Percentiles rank a stretch among this genome's conserved stretches.
Evolutionary conservation across 2,113 vertebrate genomes (phyloP).

Genomic region (Labrus mixtus): DNA sequence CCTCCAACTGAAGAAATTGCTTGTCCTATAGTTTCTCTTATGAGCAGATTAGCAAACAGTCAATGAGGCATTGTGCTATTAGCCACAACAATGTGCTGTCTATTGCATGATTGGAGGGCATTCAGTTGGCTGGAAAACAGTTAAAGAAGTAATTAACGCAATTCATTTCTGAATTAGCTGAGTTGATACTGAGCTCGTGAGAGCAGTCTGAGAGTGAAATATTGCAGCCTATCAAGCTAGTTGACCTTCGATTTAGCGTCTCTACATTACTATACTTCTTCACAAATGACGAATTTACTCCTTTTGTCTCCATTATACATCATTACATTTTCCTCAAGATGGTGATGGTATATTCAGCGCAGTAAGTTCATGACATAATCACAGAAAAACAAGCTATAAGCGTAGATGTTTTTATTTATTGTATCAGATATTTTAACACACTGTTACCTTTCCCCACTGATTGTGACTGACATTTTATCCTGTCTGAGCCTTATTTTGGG

Average conservation of each 20-base stretch:
- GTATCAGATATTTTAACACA: conserved; percentile 3
- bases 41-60: conserved; percentile 65
- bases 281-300: conserved; percentile 12
- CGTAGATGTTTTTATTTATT: conserved; percentile 7
- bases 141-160: conserved; percentile 66
- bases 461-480: conserved; percentile 39
- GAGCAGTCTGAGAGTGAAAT: conserved; percentile 32
- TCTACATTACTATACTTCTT: conserved; percentile 1
- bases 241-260: conserved; percentile 47
- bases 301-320: conserved; percentile 1
- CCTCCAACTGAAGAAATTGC: conserved; percentile 52
- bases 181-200: conserved; percentile 49
- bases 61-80: conserved; percentile 66
- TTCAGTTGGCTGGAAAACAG: conserved; percentile 48
- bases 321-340: neutral
- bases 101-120: conserved; percentile 46
- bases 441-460: conserved; percentile 29
- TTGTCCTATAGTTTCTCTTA: conserved; percentile 51
- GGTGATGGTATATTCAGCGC: conserved; percentile 1
- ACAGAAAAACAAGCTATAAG: neutral
- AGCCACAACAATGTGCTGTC: conserved; percentile 46
- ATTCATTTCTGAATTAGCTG: conserved; percentile 44
- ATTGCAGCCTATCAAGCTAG: conserved; percentile 31
- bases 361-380: neutral
- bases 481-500: conserved; percentile 29